A percentile compares a stretch with the other conserved stretches of the same genome.
Evolutionary conservation across 2,888 invertebrate species (phyloP).

Genomic region (Sesia apiformis): DNA sequence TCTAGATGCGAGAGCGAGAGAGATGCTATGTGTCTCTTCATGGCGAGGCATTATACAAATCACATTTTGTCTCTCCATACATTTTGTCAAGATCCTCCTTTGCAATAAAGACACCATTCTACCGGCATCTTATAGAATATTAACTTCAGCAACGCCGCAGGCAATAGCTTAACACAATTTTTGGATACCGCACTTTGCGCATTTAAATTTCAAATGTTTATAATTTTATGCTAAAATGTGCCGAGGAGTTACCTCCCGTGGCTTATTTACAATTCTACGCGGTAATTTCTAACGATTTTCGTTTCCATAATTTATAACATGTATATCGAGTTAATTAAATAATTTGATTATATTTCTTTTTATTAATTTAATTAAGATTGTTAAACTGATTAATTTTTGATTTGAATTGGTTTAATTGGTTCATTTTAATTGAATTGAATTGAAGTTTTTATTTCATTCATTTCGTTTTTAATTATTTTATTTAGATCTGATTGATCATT

Average conservation of each 20-base stretch:
- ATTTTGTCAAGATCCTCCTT: conserved; percentile 2
- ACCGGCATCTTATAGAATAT: conserved; percentile 1
- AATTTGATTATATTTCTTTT: too few relatives aligned
- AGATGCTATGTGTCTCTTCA: too few relatives aligned
- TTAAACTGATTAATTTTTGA: too few relatives aligned
- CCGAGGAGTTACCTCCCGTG: conserved; percentile 5
- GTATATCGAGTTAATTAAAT: too few relatives aligned
- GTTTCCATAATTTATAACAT: neutral
- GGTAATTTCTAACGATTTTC: neutral
- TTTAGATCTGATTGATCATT: too few relatives aligned
- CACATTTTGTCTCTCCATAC: conserved; percentile 3
- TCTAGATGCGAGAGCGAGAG: too few relatives aligned
- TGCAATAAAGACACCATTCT: conserved; percentile 4
- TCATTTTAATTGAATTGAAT: too few relatives aligned
- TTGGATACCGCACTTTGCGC: conserved; percentile 10
- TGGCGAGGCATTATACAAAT: neutral
- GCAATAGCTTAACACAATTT: conserved; percentile 22
- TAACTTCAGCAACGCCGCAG: conserved; percentile 1
- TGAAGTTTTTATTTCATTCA: too few relatives aligned
- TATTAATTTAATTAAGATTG: too few relatives aligned
- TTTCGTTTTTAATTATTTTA: too few relatives aligned
- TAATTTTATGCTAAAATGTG: conserved; percentile 5
- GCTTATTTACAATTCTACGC: neutral
- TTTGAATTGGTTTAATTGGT: too few relatives aligned
- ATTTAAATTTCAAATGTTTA: conserved; percentile 24